These are phyloP conservation scores for Leptodactylus fallax DNA, from an alignment of 2,797 vertebrate species.

Conservation along the genomic window DNA sequence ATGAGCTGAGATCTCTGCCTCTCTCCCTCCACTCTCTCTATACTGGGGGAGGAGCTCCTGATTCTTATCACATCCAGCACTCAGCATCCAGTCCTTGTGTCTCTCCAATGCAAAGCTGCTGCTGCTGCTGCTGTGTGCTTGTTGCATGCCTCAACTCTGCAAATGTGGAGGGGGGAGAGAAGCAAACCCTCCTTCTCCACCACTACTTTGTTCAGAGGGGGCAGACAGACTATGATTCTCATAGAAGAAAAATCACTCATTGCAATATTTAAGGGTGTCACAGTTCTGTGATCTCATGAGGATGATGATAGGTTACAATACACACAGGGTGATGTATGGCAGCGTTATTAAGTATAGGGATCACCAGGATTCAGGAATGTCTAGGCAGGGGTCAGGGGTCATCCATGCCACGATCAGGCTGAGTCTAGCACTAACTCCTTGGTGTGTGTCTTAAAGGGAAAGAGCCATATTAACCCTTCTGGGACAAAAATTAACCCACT, in stretches of 20 bases:
- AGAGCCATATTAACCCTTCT: too few relatives aligned
- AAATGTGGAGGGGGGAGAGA: conserved; percentile 15
- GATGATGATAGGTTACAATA: not conserved
- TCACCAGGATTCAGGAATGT: not conserved
- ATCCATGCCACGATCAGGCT: too few relatives aligned
- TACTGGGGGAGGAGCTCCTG: conserved; percentile 54
- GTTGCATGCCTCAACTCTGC: conserved; percentile 58
- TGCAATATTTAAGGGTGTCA: conserved; percentile 45
- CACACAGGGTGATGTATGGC: not conserved
- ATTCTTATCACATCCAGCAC: conserved; percentile 55
- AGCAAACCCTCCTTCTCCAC: not conserved
- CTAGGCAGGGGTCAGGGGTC: too few relatives aligned
- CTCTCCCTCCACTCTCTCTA: conserved; percentile 36
- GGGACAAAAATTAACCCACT: too few relatives aligned
- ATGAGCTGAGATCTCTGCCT: conserved; percentile 3
- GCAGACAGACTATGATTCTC: not conserved
- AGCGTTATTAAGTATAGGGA: not conserved
- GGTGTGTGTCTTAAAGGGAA: too few relatives aligned
- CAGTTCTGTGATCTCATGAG: conserved; percentile 21
- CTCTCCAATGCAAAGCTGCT: conserved; percentile 56
- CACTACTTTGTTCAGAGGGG: not conserved
- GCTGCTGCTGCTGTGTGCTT: conserved; percentile 39
- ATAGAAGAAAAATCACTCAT: not conserved
- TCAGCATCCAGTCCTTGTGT: conserved; percentile 42
- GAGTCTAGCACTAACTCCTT: too few relatives aligned